A percentile compares a stretch with the other conserved stretches of the same genome.
Conservation (phyloP, 2,797 vertebrate species). For the Basileuterus tristriatus region DNA sequence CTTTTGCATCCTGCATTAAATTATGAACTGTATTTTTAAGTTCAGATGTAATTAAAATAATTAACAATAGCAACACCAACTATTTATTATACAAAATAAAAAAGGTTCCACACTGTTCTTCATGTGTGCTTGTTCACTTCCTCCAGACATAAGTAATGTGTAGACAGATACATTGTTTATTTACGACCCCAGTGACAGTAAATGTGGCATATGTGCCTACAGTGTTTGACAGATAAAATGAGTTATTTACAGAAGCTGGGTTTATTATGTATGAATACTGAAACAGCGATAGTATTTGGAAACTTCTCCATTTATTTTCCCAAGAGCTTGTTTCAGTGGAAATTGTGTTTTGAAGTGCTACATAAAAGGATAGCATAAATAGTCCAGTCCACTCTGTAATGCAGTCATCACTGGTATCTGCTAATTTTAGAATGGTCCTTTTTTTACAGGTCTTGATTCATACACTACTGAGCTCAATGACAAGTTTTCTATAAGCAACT, state of each 20-base stretch:
- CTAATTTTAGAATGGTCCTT: background rate
- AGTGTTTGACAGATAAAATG: constrained; percentile 59
- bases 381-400: background rate
- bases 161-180: constrained; percentile 58
- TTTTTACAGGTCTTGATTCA: background rate
- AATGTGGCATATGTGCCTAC: constrained; percentile 47
- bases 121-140: constrained; percentile 25
- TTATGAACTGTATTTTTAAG: background rate
- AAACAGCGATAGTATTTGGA: constrained; percentile 23
- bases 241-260: constrained; percentile 61
- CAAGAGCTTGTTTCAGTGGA: constrained; percentile 9
- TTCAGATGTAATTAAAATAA: constrained; percentile 25
- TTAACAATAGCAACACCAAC: background rate
- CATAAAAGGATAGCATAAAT: background rate
- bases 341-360: background rate
- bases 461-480: background rate
- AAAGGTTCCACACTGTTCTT: background rate
- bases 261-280: constrained; percentile 63
- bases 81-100: constrained; percentile 21
- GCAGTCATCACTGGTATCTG: background rate
- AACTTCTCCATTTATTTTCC: constrained; percentile 28
- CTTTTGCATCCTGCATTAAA: background rate
- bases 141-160: constrained; percentile 37
- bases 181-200: constrained; percentile 58
- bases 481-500: background rate